These are phyloP conservation scores for Prionace glauca DNA, from an alignment of 2,797 vertebrate genomes.

Conservation along the genomic window DNA sequence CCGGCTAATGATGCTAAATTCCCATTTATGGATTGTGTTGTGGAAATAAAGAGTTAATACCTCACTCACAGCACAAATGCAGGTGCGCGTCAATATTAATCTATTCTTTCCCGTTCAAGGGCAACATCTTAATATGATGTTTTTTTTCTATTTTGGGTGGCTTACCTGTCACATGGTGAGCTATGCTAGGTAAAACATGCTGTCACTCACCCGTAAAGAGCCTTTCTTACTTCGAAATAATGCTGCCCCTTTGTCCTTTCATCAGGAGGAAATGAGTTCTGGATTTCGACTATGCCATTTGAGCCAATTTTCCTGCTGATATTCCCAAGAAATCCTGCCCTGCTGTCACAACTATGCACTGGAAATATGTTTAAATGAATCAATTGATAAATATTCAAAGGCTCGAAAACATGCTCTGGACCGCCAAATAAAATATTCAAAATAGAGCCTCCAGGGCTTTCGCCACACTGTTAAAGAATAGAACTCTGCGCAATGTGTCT, in stretches of 20 bases:
- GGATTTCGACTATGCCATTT: background rate
- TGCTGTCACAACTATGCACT: slow-evolving; percentile 26
- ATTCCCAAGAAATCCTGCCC: slow-evolving; percentile 9
- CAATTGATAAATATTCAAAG: slow-evolving; percentile 36
- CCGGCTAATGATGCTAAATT: background rate
- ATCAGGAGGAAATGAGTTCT: slow-evolving; percentile 22
- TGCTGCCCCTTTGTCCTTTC: background rate
- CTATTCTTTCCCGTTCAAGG: background rate
- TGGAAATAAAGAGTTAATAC: background rate
- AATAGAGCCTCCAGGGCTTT: background rate
- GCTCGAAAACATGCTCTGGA: slow-evolving; percentile 16
- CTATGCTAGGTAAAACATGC: background rate
- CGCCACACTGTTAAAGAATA: background rate
- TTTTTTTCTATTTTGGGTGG: background rate
- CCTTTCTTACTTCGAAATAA: slow-evolving; percentile 4
- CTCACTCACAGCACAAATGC: background rate
- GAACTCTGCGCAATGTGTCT: slow-evolving; percentile 28
- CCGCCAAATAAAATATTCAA: slow-evolving; percentile 31
- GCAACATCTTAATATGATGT: background rate
- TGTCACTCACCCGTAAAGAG: background rate
- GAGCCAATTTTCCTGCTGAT: slow-evolving; percentile 24
- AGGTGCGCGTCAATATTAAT: background rate
- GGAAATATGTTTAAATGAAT: slow-evolving; percentile 27
- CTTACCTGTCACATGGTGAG: background rate
- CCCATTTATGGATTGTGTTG: background rate